Percentiles rank a stretch among this genome's conserved stretches.
phyloP scores from a whole-genome alignment of 2,113 vertebrate species.

The Suncus etruscus region DNA sequence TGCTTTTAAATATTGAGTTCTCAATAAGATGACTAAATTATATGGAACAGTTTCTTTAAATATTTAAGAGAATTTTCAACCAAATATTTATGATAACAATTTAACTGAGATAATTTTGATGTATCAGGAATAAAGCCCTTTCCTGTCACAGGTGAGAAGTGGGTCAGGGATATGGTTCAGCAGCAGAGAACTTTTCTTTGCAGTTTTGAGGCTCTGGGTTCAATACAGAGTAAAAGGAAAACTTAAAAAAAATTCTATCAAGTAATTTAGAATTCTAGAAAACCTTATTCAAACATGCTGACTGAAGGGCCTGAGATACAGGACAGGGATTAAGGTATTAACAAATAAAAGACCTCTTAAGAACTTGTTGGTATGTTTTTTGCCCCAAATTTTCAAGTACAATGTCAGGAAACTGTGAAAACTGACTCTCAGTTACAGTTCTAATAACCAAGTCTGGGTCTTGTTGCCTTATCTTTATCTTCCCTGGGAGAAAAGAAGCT shows the following conservation, averaged over 20 bases:
- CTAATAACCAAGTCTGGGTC: not conserved
- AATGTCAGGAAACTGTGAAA: not conserved
- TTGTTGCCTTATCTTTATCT: too few species aligned
- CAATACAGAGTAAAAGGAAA: too few species aligned
- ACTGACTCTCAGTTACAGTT: not conserved
- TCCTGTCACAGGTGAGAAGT: not conserved
- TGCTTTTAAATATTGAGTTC: slow-evolving; percentile 75
- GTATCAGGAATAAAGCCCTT: slow-evolving; percentile 32
- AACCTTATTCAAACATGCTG: not conserved
- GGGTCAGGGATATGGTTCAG: too few species aligned
- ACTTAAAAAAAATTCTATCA: not conserved
- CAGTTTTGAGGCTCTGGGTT: too few species aligned
- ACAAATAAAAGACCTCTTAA: not conserved
- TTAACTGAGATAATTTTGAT: slow-evolving; percentile 27
- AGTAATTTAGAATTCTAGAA: slow-evolving; percentile 11
- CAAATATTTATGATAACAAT: slow-evolving; percentile 74
- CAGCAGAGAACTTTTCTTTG: too few species aligned
- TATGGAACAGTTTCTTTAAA: slow-evolving; percentile 78
- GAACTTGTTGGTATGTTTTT: not conserved
- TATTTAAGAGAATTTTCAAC: slow-evolving; percentile 78
- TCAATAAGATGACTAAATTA: slow-evolving; percentile 78
- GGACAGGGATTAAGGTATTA: not conserved
- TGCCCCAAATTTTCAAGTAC: not conserved
- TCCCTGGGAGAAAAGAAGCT: not conserved
- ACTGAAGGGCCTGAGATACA: not conserved